Evolutionary conservation across 2,797 vertebrate species (phyloP).

Genomic region (Catostomus latipinnis): DNA sequence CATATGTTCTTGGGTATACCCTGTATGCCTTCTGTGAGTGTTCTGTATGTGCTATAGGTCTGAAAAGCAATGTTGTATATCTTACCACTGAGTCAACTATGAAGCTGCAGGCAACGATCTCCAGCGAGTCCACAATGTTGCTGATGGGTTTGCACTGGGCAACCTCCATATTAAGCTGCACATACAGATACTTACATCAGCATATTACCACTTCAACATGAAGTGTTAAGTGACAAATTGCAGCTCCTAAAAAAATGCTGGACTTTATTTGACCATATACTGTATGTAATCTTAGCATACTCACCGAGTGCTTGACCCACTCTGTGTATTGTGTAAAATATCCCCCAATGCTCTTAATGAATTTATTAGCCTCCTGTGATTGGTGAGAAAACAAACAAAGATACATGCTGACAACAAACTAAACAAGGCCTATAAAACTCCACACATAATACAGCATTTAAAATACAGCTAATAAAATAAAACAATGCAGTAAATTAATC

Average conservation of each 20-base stretch:
- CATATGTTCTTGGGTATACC: conserved; percentile 54
- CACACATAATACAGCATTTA: background rate
- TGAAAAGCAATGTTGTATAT: conserved; percentile 7
- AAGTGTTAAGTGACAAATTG: background rate
- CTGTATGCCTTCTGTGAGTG: background rate
- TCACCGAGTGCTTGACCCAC: conserved; percentile 90
- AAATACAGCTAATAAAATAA: background rate
- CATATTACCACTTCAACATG: conserved; percentile 1
- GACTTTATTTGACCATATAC: background rate
- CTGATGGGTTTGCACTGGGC: conserved; percentile 92
- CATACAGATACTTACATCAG: conserved; percentile 31
- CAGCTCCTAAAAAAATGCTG: background rate
- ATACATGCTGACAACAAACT: background rate
- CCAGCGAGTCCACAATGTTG: conserved; percentile 88
- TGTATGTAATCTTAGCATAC: conserved; percentile 57
- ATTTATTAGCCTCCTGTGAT: conserved; percentile 85
- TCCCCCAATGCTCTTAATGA: conserved; percentile 78
- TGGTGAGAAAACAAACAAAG: conserved; percentile 5
- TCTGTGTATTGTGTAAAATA: conserved; percentile 88
- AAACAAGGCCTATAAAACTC: background rate
- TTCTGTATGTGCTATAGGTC: background rate
- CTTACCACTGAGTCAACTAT: conserved; percentile 91
- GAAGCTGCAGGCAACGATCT: conserved; percentile 90
- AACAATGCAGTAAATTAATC: background rate
- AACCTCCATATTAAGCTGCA: conserved; percentile 86